Conservation (phyloP, 1,140 invertebrate genomes). For the Apis cerana region DNA sequence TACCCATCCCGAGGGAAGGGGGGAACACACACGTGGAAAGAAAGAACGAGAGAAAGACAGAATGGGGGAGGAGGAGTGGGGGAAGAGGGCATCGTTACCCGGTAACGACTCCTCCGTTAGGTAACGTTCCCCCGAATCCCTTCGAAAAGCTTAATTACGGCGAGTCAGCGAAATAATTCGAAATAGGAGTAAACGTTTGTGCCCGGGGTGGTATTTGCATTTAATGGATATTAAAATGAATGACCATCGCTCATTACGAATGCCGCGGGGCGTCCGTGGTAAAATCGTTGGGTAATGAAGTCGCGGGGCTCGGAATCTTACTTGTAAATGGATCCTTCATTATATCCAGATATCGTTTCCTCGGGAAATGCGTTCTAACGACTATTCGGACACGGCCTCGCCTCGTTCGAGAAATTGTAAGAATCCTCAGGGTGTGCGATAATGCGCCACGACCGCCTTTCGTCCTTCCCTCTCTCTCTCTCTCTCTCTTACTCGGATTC, state of each 20-base stretch:
- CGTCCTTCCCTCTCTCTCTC: background rate
- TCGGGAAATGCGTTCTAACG: constrained; percentile 70
- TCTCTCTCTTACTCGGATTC: no score
- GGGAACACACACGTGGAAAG: background rate
- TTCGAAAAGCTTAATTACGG: constrained; percentile 68
- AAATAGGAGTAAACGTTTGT: constrained; percentile 79
- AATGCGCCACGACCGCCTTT: constrained; percentile 36
- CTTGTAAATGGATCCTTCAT: constrained; percentile 80
- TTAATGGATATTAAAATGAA: constrained; percentile 82
- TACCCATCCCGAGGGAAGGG: no score
- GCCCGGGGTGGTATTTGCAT: constrained; percentile 78
- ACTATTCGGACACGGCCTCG: constrained; percentile 64
- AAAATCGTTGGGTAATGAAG: constrained; percentile 80
- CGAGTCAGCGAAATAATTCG: constrained; percentile 75
- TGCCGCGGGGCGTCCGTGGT: constrained; percentile 73
- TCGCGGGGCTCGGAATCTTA: constrained; percentile 76
- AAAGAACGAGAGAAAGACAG: background rate
- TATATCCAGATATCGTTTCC: constrained; percentile 78
- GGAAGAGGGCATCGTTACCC: constrained; percentile 47
- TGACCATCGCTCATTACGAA: constrained; percentile 80
- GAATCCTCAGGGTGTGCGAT: constrained; percentile 46
- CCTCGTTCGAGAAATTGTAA: constrained; percentile 56
- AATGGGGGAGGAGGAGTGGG: background rate
- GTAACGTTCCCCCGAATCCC: constrained; percentile 54
- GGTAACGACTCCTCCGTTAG: constrained; percentile 47